phyloP scores from a whole-genome alignment of 2,797 vertebrate genomes.

The Oreonectes daqikongensis region DNA sequence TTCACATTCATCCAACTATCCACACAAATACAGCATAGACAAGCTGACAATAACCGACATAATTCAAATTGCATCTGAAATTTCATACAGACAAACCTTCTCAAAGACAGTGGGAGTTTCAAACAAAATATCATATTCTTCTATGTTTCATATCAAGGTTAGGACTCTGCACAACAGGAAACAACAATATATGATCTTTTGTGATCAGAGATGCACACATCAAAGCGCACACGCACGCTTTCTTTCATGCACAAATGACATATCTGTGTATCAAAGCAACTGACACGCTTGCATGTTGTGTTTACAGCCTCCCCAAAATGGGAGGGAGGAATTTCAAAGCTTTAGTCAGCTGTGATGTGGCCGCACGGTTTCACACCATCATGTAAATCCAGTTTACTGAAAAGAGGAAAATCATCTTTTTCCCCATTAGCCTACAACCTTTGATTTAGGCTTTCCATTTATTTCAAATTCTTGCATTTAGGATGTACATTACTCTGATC shows the following conservation, averaged over 20 bases:
- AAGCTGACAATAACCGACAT: background rate
- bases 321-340: constrained; percentile 32
- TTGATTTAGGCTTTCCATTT: constrained; percentile 59
- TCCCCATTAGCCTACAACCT: constrained; percentile 61
- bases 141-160: constrained; percentile 10
- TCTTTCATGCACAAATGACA: constrained; percentile 37
- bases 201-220: constrained; percentile 24
- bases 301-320: constrained; percentile 15
- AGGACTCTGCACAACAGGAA: constrained; percentile 27
- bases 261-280: constrained; percentile 39
- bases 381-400: constrained; percentile 37
- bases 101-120: constrained; percentile 2
- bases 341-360: constrained; percentile 39
- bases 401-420: constrained; percentile 21
- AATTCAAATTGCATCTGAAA: background rate
- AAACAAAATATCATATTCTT: constrained; percentile 5
- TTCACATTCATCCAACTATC: constrained; percentile 6
- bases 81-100: background rate
- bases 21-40: background rate
- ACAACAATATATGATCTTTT: constrained; percentile 15
- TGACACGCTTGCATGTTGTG: constrained; percentile 20
- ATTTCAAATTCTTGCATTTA: constrained; percentile 6
- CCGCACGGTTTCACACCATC: constrained; percentile 7
- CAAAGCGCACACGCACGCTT: constrained; percentile 32
- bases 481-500: background rate